These are phyloP conservation scores for Drosophila aldrichi DNA, from an alignment of 2,888 invertebrate genomes.

Conservation along the genomic window DNA sequence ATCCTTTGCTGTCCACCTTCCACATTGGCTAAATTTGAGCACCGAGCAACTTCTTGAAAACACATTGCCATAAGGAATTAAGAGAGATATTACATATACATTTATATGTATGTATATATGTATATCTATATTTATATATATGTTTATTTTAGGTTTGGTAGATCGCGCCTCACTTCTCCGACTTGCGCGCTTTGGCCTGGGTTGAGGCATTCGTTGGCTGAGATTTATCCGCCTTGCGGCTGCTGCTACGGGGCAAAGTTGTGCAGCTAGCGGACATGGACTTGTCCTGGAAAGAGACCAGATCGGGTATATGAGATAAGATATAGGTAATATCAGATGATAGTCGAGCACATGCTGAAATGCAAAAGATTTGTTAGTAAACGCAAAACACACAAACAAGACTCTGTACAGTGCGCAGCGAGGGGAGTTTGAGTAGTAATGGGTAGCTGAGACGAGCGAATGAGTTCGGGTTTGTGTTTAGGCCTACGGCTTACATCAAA, in stretches of 20 bases:
- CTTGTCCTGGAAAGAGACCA: slow-evolving; percentile 82
- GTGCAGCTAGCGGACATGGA: slow-evolving; percentile 85
- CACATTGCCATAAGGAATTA: slow-evolving; percentile 40
- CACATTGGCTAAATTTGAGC: slow-evolving; percentile 58
- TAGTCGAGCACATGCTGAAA: slow-evolving; percentile 59
- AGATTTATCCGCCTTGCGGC: slow-evolving; percentile 83
- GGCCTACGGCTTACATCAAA: slow-evolving; percentile 65
- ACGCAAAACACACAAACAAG: slow-evolving; percentile 46
- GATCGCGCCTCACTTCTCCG: slow-evolving; percentile 66
- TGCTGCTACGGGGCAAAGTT: slow-evolving; percentile 83
- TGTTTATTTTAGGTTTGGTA: slow-evolving; percentile 20
- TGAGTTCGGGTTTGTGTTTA: slow-evolving; percentile 48
- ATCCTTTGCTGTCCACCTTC: slow-evolving; percentile 25
- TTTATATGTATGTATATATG: slow-evolving; percentile 2
- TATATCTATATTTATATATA: neutral
- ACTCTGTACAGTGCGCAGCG: slow-evolving; percentile 58
- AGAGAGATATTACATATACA: slow-evolving; percentile 4
- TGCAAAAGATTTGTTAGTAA: slow-evolving; percentile 62
- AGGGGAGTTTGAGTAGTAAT: slow-evolving; percentile 15
- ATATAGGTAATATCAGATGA: neutral
- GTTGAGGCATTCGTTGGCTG: slow-evolving; percentile 44
- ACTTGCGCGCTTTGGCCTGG: slow-evolving; percentile 73
- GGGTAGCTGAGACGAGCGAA: slow-evolving; percentile 54
- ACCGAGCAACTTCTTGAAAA: slow-evolving; percentile 44
- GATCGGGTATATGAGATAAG: slow-evolving; percentile 5